Evolutionary conservation across 2,113 vertebrate genomes (phyloP), one percentile per base, ranked within the genome.

Genomic region (Leptobrachium ailaonicum): DNA sequence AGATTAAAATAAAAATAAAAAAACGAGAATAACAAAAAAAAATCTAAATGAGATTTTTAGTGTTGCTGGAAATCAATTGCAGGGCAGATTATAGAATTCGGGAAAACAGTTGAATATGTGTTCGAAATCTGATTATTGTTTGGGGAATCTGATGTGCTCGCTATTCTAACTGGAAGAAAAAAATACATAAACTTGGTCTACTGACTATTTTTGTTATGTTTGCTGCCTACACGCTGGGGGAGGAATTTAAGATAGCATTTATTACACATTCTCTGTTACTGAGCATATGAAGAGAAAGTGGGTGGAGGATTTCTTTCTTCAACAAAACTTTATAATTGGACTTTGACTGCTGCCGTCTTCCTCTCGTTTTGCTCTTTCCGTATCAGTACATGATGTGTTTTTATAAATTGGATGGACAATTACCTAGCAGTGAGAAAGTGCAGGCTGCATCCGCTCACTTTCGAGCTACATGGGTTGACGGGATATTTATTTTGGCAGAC

Each of bases 241-340:
- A 75, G 79, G 79, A 75, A 69, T 81, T 81, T 75, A 75, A 81
- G 64, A 75, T 74, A 74, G 73, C 71, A 74, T 68, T 81, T 81
- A 81, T 75, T 81, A 69, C 79, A 75, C 79, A 69, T 66, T 74
- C 64, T 68, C 71, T 67, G 78, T 74, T 81, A 5, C 79, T 75
- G 63, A 4, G 71, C 71, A 81, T 75, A 80, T 75, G 72, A 81
- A 75, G 79, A 32, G 47, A 68, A 75, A 69, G 64, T 81, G 43
- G 71, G 78, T 58, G 72, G 64, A 73, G 69, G 71, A 4, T 74
- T 70, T 74, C 72, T 75, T 81, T 75, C 67, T 67, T 77, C 68
- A 74, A 81, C 64, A 68, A 81, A 81, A 81, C 79, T 81, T 81
- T 75, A 81, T 81, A 81, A 81, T 81, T 81, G 79, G 79, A 75